Base-by-base conservation (phyloP, 2,888 invertebrate genomes). In the Drosophila kanekoi region DNA sequence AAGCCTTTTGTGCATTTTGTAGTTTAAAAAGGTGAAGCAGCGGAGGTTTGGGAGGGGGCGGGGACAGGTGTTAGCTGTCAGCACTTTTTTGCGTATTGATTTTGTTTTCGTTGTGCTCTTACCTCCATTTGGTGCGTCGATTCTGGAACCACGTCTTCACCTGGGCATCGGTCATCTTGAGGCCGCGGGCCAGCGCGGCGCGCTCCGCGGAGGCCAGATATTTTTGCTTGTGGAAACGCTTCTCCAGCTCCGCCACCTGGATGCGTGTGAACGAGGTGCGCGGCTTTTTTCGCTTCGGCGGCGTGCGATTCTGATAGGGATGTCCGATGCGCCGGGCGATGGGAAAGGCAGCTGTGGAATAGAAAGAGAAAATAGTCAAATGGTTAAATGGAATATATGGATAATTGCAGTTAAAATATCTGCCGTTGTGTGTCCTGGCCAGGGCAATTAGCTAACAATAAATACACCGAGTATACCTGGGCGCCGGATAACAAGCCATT, bases 111-210 rank as follows among this genome's bases (percentile, higher is more conserved):
- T n/a, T n/a, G 1, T 16, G 6, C 94, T 94, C 92, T 18, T 18
- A 99, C 99, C 99, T 97, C 99, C 99, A 99, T 93, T 99, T 99
- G 78, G 99, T 99, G 90, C 99, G 93, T 89, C 99, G 94, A 92
- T 99, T 99, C 93, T 99, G 99, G 77, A 91, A 92, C 99, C 99
- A 99, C 73, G 99, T 99, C 93, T 98, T 98, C 79, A 98, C 98
- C 93, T 99, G 99, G 0, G 99, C 99, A 92, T 99, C 99, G 5
- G 99, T 99, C 99, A 99, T 99, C 93, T 99, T 98, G 81, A 99
- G 94, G 1, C 97, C 96, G 92, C 98, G 98, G 54, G 99, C 99
- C 58, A 99, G 93, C 0, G 98, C 96, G 0, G 99, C 98, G 51
- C 99, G 93, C 92, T 99, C 99, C 0, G 98, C 98, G 0, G 99